Conservation (phyloP, 2,888 invertebrate species). For the Ornithoptera alexandrae region DNA sequence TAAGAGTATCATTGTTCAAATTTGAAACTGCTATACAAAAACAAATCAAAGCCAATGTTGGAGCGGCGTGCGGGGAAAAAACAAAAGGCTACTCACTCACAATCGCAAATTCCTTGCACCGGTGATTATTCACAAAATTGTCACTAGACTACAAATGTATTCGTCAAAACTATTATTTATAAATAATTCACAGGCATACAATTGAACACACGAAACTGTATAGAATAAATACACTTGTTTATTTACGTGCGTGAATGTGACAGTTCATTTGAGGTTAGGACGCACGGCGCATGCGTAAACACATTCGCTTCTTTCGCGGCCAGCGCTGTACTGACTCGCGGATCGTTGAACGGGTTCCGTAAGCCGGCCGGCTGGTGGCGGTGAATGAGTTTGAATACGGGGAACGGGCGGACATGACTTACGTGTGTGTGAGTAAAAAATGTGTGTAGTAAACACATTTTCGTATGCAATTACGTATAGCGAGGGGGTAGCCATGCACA, state of each 20-base stretch:
- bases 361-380: slow-evolving; percentile 30
- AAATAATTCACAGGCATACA: slow-evolving; percentile 38
- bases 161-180: slow-evolving; percentile 31
- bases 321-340: slow-evolving; percentile 59
- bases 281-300: slow-evolving; percentile 60
- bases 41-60: slow-evolving; percentile 57
- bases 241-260: slow-evolving; percentile 68
- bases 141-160: slow-evolving; percentile 31
- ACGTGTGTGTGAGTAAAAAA: slow-evolving; percentile 13
- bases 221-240: slow-evolving; percentile 58
- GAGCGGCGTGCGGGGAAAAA: slow-evolving; percentile 59
- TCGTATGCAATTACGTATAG: background rate
- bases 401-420: slow-evolving; percentile 36
- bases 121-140: slow-evolving; percentile 47
- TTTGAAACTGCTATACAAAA: slow-evolving; percentile 44
- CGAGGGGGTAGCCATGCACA: background rate
- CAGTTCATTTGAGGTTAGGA: slow-evolving; percentile 46
- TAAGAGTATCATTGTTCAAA: background rate
- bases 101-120: slow-evolving; percentile 65
- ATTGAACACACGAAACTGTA: slow-evolving; percentile 49
- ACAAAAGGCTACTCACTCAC: slow-evolving; percentile 64
- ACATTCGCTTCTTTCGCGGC: slow-evolving; percentile 44
- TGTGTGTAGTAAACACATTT: background rate
- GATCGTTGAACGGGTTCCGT: slow-evolving; percentile 41
- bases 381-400: slow-evolving; percentile 34